These are phyloP conservation scores for Scalopus aquaticus DNA, from an alignment of 2,113 vertebrate species.

Conservation along the genomic window DNA sequence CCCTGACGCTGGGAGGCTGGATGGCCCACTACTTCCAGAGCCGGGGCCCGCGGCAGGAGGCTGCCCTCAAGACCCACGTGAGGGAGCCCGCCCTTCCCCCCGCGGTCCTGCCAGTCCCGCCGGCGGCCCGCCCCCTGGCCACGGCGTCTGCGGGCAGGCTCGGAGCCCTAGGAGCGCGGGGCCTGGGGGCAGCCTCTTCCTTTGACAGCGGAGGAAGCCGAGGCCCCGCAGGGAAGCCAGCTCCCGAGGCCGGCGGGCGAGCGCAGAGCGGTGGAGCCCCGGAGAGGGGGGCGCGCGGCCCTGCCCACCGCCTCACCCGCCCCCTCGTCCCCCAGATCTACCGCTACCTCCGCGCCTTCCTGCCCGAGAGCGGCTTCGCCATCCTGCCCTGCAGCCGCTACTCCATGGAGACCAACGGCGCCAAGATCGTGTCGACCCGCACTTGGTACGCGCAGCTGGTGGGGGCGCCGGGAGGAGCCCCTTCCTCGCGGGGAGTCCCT, in stretches of 20 bases:
- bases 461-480: no score
- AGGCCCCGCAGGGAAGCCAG: neutral
- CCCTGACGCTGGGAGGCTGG: slow-evolving; percentile 91
- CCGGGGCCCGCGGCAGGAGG: slow-evolving; percentile 89
- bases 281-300: neutral
- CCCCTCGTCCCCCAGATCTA: slow-evolving; percentile 85
- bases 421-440: slow-evolving; percentile 92
- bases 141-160: no score
- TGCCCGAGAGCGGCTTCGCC: slow-evolving; percentile 92
- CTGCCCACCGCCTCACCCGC: neutral
- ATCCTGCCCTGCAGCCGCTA: slow-evolving; percentile 93
- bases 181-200: neutral
- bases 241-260: neutral
- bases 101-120: no score
- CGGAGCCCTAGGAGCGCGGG: neutral
- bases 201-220: slow-evolving; percentile 26
- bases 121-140: no score
- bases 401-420: slow-evolving; percentile 94
- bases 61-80: slow-evolving; percentile 87
- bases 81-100: slow-evolving; percentile 45
- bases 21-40: slow-evolving; percentile 89
- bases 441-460: slow-evolving; percentile 86
- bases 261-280: neutral
- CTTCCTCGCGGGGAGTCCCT: no score
- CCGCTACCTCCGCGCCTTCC: slow-evolving; percentile 93